Percentiles rank a stretch among this genome's conserved stretches.
Evolutionary conservation across 2,888 invertebrate species (phyloP).

Genomic region (Eucera pruinosa): DNA sequence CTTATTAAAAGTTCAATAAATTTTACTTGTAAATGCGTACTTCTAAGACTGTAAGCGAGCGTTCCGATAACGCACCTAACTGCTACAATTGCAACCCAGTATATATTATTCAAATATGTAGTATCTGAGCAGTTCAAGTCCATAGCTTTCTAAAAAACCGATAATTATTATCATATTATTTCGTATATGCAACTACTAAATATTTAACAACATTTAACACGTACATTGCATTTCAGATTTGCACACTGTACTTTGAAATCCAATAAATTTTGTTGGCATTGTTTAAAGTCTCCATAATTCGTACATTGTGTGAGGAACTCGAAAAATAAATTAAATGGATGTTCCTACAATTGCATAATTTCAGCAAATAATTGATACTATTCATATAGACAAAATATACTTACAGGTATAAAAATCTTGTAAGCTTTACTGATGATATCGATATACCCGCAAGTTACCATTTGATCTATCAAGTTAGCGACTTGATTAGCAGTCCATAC

Average conservation of each 20-base stretch:
- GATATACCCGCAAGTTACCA: conserved; percentile 86
- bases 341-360: conserved; percentile 86
- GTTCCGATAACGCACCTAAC: conserved; percentile 87
- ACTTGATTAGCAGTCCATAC: conserved; percentile 82
- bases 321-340: conserved; percentile 87
- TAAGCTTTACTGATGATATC: conserved; percentile 88
- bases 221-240: conserved; percentile 77
- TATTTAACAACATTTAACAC: conserved; percentile 20
- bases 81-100: conserved; percentile 86
- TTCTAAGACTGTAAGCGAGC: conserved; percentile 87
- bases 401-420: conserved; percentile 89
- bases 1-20: conserved; percentile 85
- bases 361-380: background rate
- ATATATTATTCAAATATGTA: conserved; percentile 85
- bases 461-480: conserved; percentile 85
- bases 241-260: conserved; percentile 80
- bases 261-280: conserved; percentile 78
- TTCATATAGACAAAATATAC: conserved; percentile 32
- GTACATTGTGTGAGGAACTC: conserved; percentile 86
- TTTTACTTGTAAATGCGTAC: conserved; percentile 87
- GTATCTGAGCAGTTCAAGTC: conserved; percentile 82
- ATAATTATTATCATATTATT: conserved; percentile 1
- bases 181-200: background rate
- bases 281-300: conserved; percentile 79
- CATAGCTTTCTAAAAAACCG: conserved; percentile 73